Evolutionary conservation across 2,888 invertebrate genomes (phyloP).

Genomic region (Latrodectus hesperus): DNA sequence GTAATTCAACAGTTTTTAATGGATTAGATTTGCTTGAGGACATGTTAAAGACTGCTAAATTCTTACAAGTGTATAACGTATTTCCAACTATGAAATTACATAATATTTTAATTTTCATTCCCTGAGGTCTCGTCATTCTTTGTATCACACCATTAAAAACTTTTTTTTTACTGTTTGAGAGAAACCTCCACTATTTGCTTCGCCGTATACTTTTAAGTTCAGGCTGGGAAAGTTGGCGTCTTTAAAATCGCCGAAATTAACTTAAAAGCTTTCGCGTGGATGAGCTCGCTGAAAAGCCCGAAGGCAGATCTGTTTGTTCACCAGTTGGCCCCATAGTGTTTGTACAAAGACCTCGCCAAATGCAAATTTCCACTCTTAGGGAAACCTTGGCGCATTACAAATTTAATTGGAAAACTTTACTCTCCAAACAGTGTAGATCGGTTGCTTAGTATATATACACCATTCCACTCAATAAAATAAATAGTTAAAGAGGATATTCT

Average conservation of each 20-base stretch:
- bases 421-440: conserved; percentile 50
- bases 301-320: conserved; percentile 28
- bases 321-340: conserved; percentile 31
- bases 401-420: conserved; percentile 65
- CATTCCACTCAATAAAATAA: conserved; percentile 40
- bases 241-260: conserved; percentile 45
- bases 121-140: too few species aligned
- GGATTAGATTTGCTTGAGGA: too few species aligned
- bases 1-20: too few species aligned
- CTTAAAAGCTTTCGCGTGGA: conserved; percentile 42
- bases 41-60: too few species aligned
- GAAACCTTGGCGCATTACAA: conserved; percentile 48
- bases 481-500: conserved; percentile 34
- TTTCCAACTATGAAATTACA: too few species aligned
- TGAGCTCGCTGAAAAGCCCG: background rate
- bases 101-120: too few species aligned
- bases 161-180: too few species aligned
- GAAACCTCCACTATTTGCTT: too few species aligned
- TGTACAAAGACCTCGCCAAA: conserved; percentile 40
- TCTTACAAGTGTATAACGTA: too few species aligned
- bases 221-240: too few species aligned
- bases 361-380: conserved; percentile 50
- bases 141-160: too few species aligned
- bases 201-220: too few species aligned
- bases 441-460: conserved; percentile 17